phyloP scores from a whole-genome alignment of 2,797 vertebrate genomes.

The Poeciliopsis turneri region DNA sequence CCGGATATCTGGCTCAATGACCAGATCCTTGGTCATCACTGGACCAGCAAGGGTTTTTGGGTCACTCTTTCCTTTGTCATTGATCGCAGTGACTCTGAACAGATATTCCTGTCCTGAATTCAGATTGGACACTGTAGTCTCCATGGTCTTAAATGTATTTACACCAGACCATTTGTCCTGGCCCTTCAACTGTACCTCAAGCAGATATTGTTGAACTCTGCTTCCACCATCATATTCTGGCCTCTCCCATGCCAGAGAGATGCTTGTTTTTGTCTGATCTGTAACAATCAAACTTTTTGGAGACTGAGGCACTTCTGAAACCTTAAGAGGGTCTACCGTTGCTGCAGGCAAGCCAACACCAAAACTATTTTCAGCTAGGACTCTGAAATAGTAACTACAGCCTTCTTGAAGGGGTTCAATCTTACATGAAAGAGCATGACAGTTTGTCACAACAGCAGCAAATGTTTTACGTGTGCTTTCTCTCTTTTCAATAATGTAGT shows the following conservation, averaged over 20 bases:
- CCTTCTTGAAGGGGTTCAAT: constrained; percentile 96
- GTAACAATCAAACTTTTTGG: constrained; percentile 93
- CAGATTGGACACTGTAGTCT: constrained; percentile 89
- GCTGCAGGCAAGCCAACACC: constrained; percentile 91
- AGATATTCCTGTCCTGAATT: constrained; percentile 94
- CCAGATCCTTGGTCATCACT: constrained; percentile 93
- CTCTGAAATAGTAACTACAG: constrained; percentile 95
- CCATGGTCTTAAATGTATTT: constrained; percentile 92
- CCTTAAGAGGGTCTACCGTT: constrained; percentile 91
- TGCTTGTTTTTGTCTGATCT: constrained; percentile 95
- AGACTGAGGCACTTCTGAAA: constrained; percentile 96
- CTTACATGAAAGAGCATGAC: constrained; percentile 93
- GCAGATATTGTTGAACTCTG: constrained; percentile 94
- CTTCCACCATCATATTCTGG: constrained; percentile 97
- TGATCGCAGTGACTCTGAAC: constrained; percentile 94
- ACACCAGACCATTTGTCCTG: constrained; percentile 94
- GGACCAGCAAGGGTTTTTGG: constrained; percentile 93
- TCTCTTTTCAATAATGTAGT: constrained; percentile 97
- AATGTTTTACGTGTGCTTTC: constrained; percentile 98
- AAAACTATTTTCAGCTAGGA: constrained; percentile 94
- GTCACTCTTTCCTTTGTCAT: constrained; percentile 98
- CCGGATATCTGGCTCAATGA: constrained; percentile 94
- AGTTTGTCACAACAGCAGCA: constrained; percentile 95
- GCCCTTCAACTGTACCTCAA: constrained; percentile 95
- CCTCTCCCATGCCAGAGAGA: constrained; percentile 95